A percentile compares a stretch with the other conserved stretches of the same genome.
These are phyloP conservation scores for Platorchestia sp. DNA, from an alignment of 1,140 invertebrate genomes.

Conservation along the genomic window DNA sequence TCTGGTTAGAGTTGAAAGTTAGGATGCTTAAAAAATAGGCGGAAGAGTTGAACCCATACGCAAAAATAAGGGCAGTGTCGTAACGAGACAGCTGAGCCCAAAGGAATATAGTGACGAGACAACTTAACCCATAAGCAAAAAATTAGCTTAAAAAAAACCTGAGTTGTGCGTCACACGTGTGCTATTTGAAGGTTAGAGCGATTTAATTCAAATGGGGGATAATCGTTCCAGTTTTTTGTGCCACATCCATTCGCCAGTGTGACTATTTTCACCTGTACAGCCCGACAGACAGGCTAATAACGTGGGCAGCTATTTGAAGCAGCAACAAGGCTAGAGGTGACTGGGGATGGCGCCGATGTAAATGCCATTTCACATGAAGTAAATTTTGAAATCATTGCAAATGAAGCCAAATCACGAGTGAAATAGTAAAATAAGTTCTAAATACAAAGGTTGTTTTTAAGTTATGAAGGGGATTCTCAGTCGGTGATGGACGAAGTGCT, in stretches of 20 bases:
- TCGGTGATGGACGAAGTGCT: neutral
- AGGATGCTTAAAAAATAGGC: no score
- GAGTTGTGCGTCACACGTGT: neutral
- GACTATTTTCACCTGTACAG: no score
- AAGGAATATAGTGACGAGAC: neutral
- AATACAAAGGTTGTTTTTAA: no score
- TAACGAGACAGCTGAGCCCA: neutral
- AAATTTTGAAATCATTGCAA: no score
- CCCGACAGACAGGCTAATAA: no score
- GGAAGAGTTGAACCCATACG: no score
- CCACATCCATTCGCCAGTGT: neutral
- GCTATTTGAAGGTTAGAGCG: neutral
- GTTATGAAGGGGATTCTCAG: neutral
- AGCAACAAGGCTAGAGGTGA: neutral
- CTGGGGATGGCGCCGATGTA: neutral
- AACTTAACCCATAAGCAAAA: neutral
- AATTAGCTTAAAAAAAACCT: no score
- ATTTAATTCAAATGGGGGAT: neutral
- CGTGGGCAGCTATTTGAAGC: no score
- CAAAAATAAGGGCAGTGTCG: neutral
- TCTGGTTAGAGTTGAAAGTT: no score
- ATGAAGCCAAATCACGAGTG: no score
- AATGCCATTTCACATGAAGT: neutral
- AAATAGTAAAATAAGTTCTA: neutral
- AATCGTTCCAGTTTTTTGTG: neutral